Evolutionary conservation across 2,888 invertebrate species (phyloP).

Genomic region (Smittia sp.): DNA sequence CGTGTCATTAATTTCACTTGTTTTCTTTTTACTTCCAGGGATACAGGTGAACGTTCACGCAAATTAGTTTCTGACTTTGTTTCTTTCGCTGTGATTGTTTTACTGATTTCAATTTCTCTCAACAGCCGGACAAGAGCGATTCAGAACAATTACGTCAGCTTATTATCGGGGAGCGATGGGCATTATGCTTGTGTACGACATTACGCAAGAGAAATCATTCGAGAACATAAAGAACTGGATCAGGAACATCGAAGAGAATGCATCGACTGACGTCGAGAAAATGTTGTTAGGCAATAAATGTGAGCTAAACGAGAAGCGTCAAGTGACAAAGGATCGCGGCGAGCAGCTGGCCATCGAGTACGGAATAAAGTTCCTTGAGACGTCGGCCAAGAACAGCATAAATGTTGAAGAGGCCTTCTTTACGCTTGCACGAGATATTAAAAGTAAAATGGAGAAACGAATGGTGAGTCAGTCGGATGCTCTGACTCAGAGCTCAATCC

Average conservation of each 20-base stretch:
- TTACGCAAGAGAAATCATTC: constrained; percentile 98
- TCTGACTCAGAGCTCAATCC: background rate
- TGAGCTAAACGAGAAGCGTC: constrained; percentile 93
- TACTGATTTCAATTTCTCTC: background rate
- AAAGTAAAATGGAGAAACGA: constrained; percentile 97
- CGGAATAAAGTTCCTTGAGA: constrained; percentile 98
- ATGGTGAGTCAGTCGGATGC: constrained; percentile 64
- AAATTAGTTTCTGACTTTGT: background rate
- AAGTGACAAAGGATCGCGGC: constrained; percentile 93
- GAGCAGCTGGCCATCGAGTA: constrained; percentile 97
- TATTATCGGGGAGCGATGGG: constrained; percentile 99
- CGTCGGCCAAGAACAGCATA: constrained; percentile 95
- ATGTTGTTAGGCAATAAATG: constrained; percentile 99
- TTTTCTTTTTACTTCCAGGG: constrained; percentile 6
- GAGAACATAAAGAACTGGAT: constrained; percentile 99
- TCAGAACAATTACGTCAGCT: constrained; percentile 98
- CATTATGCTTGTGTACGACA: constrained; percentile 98
- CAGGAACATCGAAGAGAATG: constrained; percentile 98
- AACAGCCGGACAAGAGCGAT: constrained; percentile 97
- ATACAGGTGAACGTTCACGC: constrained; percentile 20
- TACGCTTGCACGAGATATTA: constrained; percentile 95
- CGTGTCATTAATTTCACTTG: background rate
- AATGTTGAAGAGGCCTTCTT: constrained; percentile 98
- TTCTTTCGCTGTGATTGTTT: background rate
- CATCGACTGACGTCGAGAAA: constrained; percentile 97